Conservation (phyloP, 2,113 vertebrate genomes). For the Centrocercus urophasianus region DNA sequence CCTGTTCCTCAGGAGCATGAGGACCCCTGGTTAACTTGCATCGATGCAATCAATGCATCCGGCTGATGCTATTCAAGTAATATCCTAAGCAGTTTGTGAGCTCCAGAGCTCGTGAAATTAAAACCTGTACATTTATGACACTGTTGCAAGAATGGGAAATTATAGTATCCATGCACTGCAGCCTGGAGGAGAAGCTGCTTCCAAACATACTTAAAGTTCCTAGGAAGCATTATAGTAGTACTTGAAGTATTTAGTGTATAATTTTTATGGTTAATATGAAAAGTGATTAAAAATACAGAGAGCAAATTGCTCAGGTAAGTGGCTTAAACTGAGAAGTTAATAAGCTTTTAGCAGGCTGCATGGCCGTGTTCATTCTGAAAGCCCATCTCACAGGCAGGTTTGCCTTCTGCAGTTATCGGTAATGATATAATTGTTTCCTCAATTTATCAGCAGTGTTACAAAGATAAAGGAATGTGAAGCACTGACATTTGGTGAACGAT, state of each 20-base stretch:
- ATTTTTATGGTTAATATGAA: not conserved
- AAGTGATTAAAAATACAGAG: not conserved
- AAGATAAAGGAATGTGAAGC: not conserved
- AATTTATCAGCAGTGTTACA: not conserved
- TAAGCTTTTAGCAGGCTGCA: not conserved
- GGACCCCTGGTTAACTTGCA: rapidly evolving
- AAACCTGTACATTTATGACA: rapidly evolving
- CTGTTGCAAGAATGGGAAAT: not conserved
- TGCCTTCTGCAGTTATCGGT: not conserved
- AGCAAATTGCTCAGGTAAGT: not conserved
- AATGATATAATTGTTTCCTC: conserved; percentile 16
- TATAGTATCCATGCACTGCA: rapidly evolving
- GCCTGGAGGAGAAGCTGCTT: not conserved
- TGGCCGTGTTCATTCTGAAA: rapidly evolving
- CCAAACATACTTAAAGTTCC: not conserved
- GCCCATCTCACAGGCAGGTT: not conserved
- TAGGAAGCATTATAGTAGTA: rapidly evolving
- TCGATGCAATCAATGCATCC: rapidly evolving
- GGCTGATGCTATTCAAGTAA: rapidly evolving
- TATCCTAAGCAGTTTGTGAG: rapidly evolving
- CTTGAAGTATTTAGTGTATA: rapidly evolving
- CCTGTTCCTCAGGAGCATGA: not conserved
- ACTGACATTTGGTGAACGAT: not conserved
- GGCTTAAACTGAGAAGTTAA: not conserved
- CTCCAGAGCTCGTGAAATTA: rapidly evolving